Conservation (phyloP, 2,113 vertebrate species). For the Camelus dromedarius region DNA sequence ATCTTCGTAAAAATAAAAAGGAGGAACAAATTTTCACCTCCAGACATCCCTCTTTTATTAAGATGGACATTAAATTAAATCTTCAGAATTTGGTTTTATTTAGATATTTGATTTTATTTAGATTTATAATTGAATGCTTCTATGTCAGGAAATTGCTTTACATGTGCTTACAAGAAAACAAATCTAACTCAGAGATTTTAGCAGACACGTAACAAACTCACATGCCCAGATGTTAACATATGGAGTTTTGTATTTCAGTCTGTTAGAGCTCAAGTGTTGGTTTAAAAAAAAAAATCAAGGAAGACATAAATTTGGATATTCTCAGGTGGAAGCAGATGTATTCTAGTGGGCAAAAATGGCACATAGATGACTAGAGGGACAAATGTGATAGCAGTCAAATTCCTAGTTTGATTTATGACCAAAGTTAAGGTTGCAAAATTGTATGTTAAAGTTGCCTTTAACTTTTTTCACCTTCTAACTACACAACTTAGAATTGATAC, state of each 20-base stretch:
- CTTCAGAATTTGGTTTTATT: conserved; percentile 28
- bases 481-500: neutral
- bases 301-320: neutral
- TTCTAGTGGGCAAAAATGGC: neutral
- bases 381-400: neutral
- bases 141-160: neutral
- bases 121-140: conserved; percentile 32
- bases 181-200: neutral
- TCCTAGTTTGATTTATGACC: neutral
- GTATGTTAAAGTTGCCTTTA: neutral
- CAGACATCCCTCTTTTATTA: neutral
- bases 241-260: neutral
- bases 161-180: neutral
- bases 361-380: neutral
- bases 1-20: conserved; percentile 59
- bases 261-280: neutral
- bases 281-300: neutral
- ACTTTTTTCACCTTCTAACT: neutral
- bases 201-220: neutral
- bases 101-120: conserved; percentile 43
- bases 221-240: accelerated
- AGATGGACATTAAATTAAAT: neutral
- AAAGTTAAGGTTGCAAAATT: neutral
- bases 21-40: neutral
- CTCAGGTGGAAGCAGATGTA: neutral